Evolutionary conservation across 2,888 invertebrate species (phyloP).

Genomic region (Nymphalis c-album): DNA sequence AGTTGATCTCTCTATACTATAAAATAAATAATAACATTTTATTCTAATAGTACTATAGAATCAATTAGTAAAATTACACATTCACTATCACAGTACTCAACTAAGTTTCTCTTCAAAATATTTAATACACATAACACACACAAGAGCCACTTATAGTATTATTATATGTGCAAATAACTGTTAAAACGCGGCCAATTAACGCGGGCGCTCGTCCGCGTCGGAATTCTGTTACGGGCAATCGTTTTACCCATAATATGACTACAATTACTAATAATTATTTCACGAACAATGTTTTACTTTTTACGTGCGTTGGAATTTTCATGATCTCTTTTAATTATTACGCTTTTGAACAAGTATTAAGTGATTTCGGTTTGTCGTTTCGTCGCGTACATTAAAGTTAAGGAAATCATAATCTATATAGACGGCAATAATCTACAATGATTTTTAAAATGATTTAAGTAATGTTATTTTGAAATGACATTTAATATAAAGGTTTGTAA

Average conservation of each 20-base stretch:
- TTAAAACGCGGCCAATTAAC: constrained; percentile 16
- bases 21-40: too few species aligned
- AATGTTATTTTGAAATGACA: too few species aligned
- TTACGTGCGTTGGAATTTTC: not conserved
- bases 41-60: too few species aligned
- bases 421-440: too few species aligned
- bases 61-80: too few species aligned
- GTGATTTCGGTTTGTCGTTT: not conserved
- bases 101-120: too few species aligned
- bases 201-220: constrained; percentile 22
- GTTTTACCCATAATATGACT: constrained; percentile 8
- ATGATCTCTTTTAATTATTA: not conserved
- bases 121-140: not conserved
- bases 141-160: not conserved
- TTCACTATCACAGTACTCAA: too few species aligned
- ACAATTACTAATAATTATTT: constrained; percentile 4
- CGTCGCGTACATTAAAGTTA: not conserved
- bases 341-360: not conserved
- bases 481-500: too few species aligned
- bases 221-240: constrained; percentile 25
- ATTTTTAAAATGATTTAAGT: too few species aligned
- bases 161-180: constrained; percentile 4
- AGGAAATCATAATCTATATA: too few species aligned
- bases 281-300: constrained; percentile 6
- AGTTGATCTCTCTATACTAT: too few species aligned